phyloP scores from a whole-genome alignment of 2,888 invertebrate genomes.

The Hydrotaea cyrtoneurina region DNA sequence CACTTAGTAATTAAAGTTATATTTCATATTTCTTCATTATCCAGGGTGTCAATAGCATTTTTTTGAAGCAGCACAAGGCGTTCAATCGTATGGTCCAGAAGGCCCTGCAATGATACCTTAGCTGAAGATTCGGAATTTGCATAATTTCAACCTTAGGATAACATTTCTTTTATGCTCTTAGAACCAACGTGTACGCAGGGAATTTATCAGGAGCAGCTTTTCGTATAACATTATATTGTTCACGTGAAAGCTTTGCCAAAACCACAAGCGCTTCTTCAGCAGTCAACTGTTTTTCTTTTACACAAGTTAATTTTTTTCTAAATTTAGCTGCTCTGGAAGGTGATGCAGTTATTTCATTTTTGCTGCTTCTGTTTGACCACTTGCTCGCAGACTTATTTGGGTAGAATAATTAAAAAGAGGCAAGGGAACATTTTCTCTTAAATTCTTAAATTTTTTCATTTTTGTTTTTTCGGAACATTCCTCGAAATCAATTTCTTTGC shows the following conservation, averaged over 20 bases:
- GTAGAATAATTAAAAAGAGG: neutral
- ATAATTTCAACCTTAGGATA: neutral
- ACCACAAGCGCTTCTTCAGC: constrained; percentile 1
- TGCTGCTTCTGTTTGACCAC: neutral
- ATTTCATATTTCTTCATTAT: neutral
- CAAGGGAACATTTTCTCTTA: neutral
- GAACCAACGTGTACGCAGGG: neutral
- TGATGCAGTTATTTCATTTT: constrained; percentile 8
- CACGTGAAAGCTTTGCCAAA: neutral
- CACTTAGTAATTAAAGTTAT: constrained; percentile 9
- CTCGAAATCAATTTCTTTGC: neutral
- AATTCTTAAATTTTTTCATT: neutral
- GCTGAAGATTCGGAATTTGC: neutral
- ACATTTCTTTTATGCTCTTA: neutral
- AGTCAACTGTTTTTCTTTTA: neutral
- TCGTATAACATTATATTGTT: constrained; percentile 5
- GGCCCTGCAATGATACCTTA: neutral
- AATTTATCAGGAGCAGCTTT: neutral
- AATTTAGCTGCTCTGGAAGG: neutral
- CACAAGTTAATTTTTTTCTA: neutral
- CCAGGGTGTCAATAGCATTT: neutral
- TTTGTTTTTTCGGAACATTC: neutral
- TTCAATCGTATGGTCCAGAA: constrained; percentile 11
- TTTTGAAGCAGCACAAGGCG: neutral
- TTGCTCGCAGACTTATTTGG: neutral